Conservation (phyloP, 1,140 invertebrate genomes). For the Reticulitermes speratus region DNA sequence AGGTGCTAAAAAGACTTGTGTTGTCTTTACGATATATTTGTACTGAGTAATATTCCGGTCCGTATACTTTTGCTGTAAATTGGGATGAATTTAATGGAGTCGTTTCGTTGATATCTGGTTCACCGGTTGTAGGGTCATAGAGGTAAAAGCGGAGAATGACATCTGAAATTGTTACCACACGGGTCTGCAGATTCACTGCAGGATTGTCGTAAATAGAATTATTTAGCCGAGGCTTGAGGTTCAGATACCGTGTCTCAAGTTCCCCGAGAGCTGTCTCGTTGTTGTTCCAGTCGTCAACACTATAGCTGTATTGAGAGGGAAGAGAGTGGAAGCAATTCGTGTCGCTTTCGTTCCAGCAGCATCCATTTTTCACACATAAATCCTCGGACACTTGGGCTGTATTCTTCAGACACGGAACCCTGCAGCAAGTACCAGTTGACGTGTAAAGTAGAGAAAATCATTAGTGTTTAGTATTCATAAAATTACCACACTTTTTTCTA, state of each 20-base stretch:
- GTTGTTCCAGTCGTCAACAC: not conserved
- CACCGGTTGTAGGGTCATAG: not conserved
- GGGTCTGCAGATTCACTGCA: constrained; percentile 13
- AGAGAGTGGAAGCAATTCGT: constrained; percentile 38
- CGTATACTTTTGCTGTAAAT: constrained; percentile 19
- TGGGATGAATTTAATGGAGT: not conserved
- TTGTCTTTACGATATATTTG: constrained; percentile 27
- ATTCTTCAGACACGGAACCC: not conserved
- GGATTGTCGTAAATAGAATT: constrained; percentile 29
- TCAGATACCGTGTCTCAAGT: constrained; percentile 21
- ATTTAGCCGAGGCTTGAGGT: constrained; percentile 13
- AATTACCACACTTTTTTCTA: no score
- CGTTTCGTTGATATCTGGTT: not conserved
- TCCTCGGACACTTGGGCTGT: constrained; percentile 4
- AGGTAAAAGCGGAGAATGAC: constrained; percentile 29
- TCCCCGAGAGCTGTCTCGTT: constrained; percentile 15
- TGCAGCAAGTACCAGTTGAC: not conserved
- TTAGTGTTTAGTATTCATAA: no score
- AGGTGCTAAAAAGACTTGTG: constrained; percentile 43
- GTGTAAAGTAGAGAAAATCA: no score
- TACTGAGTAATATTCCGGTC: constrained; percentile 32
- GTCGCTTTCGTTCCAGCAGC: constrained; percentile 37
- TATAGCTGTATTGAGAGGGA: constrained; percentile 38
- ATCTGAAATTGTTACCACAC: constrained; percentile 20
- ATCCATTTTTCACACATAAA: constrained; percentile 35